Evolutionary conservation across 2,888 invertebrate genomes (phyloP), one percentile per base, ranked within the genome.

Genomic region (Lithophane ornitopus): DNA sequence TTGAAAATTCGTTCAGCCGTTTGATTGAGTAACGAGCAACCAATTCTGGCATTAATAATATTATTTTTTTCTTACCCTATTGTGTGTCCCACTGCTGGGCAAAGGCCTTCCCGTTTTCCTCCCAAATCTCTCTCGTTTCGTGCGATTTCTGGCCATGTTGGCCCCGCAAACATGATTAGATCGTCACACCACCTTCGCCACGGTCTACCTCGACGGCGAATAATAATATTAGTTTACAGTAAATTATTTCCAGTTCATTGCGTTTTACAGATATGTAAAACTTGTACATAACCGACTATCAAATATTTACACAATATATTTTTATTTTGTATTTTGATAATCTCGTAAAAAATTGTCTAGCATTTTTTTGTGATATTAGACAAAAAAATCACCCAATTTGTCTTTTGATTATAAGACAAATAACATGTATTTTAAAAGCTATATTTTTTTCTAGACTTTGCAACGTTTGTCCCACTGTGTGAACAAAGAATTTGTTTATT

Each of bases 401-500:
- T 26, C 19, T 44, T 44, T 44, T 44, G 11, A 44, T 11, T 28
- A n/a, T 3, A 63, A 65, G 8, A 66, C 19, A 63, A 41, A 19
- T 2, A 2, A 19, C 68, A 12, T 8, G 0, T 46, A 46, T 49
- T 49, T 28, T 19, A 61, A 68, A 73, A 63, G 9, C 7, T 49
- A 52, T 19, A 14, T 70, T 66, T 74, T 74, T 65, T 70, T 28
- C 22, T 67, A 34, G 28, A 39, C 22, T 6, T 41, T n/a, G 14
- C 8, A 1, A 41, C 22, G 19, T 70, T 73, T 52, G 39, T 26
- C 7, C 44, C 28, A 52, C 54, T 76, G 66, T 70, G 62, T 70
- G 16, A 70, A 66, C 66, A 74, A n/a, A 34, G 1, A 8, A 72
- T 76, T 74, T 74, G 34, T 76, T 76, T 66, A 19, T 22, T 66